These are phyloP conservation scores for Megastigmus dorsalis DNA, from an alignment of 2,888 invertebrate genomes.

Conservation along the genomic window DNA sequence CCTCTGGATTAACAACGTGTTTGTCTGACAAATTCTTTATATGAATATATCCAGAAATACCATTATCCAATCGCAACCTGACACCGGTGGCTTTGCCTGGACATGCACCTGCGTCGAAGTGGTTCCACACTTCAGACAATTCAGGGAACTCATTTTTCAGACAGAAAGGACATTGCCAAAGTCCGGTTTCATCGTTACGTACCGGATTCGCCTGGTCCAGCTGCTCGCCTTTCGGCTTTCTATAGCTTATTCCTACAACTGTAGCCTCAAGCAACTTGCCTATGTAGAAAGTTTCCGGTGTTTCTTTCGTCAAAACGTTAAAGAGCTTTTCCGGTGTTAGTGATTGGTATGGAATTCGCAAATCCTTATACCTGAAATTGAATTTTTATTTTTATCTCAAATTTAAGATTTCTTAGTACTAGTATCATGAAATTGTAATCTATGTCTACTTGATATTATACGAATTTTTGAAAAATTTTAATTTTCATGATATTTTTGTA, in stretches of 20 bases:
- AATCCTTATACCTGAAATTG: constrained; percentile 89
- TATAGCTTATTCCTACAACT: constrained; percentile 88
- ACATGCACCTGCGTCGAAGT: constrained; percentile 96
- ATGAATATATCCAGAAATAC: constrained; percentile 93
- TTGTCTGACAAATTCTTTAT: constrained; percentile 95
- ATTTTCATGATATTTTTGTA: not conserved
- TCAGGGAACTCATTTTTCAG: constrained; percentile 96
- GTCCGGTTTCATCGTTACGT: constrained; percentile 92
- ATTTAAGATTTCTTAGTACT: too few relatives aligned
- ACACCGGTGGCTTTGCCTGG: constrained; percentile 97
- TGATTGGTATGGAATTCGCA: constrained; percentile 85
- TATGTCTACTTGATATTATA: too few relatives aligned
- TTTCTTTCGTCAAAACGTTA: constrained; percentile 96
- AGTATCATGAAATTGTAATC: too few relatives aligned
- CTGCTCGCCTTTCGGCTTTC: constrained; percentile 94
- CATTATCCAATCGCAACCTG: constrained; percentile 92
- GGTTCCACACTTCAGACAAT: constrained; percentile 97
- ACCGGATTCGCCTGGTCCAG: constrained; percentile 97
- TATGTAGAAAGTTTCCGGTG: constrained; percentile 93
- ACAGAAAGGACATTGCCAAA: constrained; percentile 99
- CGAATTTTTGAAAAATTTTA: not conserved
- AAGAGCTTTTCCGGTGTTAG: constrained; percentile 92
- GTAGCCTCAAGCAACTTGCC: constrained; percentile 89
- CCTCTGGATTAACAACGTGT: constrained; percentile 93
- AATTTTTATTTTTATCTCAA: not conserved